These are phyloP conservation scores for Leptinotarsa defecta DNA, from an alignment of 1,140 invertebrate genomes.

Conservation along the genomic window DNA sequence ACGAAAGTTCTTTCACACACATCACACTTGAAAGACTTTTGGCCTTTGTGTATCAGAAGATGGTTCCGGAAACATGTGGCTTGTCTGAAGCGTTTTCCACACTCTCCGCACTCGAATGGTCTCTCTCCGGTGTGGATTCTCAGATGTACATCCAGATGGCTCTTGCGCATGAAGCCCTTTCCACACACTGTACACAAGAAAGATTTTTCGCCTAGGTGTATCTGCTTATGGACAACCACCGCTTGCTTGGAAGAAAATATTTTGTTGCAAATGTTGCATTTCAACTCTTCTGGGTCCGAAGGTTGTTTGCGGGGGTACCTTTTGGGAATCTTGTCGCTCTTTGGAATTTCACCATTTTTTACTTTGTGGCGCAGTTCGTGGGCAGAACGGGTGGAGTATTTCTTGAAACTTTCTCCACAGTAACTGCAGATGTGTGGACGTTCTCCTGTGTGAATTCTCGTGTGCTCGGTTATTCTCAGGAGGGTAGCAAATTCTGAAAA, in stretches of 20 bases:
- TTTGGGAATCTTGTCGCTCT: slow-evolving; percentile 17
- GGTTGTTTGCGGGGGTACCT: slow-evolving; percentile 7
- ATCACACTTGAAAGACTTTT: slow-evolving; percentile 21
- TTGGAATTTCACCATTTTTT: slow-evolving; percentile 25
- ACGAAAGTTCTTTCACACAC: slow-evolving; percentile 13
- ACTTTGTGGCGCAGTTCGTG: slow-evolving; percentile 27
- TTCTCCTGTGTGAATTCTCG: slow-evolving; percentile 24
- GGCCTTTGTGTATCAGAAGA: slow-evolving; percentile 21
- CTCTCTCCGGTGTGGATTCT: slow-evolving; percentile 27
- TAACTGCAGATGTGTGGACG: slow-evolving; percentile 15
- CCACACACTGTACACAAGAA: slow-evolving; percentile 24
- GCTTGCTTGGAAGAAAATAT: slow-evolving; percentile 22
- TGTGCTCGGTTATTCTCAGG: slow-evolving; percentile 12
- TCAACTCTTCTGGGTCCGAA: slow-evolving; percentile 1
- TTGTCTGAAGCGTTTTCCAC: slow-evolving; percentile 23
- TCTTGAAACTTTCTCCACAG: slow-evolving; percentile 21
- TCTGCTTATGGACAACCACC: slow-evolving; percentile 19
- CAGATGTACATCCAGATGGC: slow-evolving; percentile 23
- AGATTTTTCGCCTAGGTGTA: slow-evolving; percentile 22
- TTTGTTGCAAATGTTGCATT: slow-evolving; percentile 15
- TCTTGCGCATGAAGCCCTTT: slow-evolving; percentile 22
- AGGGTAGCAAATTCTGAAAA: slow-evolving; percentile 27
- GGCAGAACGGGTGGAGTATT: slow-evolving; percentile 20
- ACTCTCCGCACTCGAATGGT: slow-evolving; percentile 18
- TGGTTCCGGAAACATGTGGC: slow-evolving; percentile 16